A percentile compares a stretch with the other conserved stretches of the same genome.
phyloP scores from a whole-genome alignment of 2,113 vertebrate species.

The Nymphicus hollandicus region DNA sequence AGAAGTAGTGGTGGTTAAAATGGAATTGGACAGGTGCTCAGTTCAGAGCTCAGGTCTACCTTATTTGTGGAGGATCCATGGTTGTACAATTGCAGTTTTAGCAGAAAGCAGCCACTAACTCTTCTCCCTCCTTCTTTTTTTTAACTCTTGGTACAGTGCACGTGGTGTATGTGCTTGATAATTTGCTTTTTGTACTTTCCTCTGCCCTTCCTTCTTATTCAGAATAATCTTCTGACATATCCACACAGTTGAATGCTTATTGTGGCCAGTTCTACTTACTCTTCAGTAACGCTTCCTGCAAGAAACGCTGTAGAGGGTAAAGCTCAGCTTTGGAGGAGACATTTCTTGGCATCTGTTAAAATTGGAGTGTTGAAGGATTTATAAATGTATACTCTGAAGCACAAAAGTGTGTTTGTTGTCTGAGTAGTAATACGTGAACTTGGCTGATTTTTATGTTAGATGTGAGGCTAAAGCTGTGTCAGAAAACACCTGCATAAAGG shows the following conservation, averaged over 20 bases:
- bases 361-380: neutral
- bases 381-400: neutral
- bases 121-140: neutral
- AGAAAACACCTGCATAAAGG: neutral
- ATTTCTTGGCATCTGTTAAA: neutral
- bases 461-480: neutral
- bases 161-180: neutral
- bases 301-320: neutral
- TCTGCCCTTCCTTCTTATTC: neutral
- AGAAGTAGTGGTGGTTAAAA: neutral
- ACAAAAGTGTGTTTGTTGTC: neutral
- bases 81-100: neutral
- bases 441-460: neutral
- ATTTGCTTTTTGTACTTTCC: neutral
- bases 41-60: neutral
- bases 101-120: conserved; percentile 38
- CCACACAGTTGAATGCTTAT: neutral
- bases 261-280: neutral
- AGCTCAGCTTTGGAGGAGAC: neutral
- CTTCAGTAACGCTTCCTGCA: neutral
- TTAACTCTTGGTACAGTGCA: neutral
- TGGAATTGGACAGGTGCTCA: neutral
- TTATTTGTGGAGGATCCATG: neutral
- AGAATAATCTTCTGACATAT: neutral
- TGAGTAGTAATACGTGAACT: neutral